These are phyloP conservation scores for Tetramorium parvispinum DNA, from an alignment of 1,140 invertebrate genomes.

Conservation along the genomic window DNA sequence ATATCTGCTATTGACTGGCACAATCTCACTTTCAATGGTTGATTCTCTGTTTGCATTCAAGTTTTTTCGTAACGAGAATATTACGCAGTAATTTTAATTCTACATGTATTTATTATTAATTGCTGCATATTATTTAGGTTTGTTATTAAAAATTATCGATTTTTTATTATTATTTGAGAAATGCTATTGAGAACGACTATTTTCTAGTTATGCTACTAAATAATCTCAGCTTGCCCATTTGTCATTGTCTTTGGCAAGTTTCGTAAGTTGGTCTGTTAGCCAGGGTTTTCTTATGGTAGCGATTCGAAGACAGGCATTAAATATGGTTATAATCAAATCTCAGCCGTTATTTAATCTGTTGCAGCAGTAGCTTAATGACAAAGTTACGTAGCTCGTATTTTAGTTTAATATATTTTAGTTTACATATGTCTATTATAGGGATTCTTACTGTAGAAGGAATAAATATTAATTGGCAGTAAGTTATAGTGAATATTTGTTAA, in stretches of 20 bases:
- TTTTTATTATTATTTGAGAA: neutral
- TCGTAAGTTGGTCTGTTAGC: too few relatives aligned
- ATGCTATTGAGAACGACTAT: neutral
- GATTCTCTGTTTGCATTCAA: neutral
- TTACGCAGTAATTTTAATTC: neutral
- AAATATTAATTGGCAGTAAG: neutral
- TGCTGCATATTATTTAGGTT: neutral
- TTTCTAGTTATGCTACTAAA: neutral
- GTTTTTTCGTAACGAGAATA: neutral
- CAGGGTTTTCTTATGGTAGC: neutral
- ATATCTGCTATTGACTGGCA: neutral
- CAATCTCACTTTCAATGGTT: neutral
- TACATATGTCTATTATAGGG: neutral
- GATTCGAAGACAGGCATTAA: neutral
- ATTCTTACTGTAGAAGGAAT: neutral
- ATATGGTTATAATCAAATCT: slow-evolving; percentile 11
- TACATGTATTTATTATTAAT: neutral
- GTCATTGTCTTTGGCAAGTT: neutral
- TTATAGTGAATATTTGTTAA: neutral
- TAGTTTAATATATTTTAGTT: neutral
- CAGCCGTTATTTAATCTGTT: neutral
- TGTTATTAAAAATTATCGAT: neutral
- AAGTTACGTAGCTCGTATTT: too few relatives aligned
- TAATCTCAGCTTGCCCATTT: neutral
- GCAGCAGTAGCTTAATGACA: neutral